Conservation (phyloP, 2,113 vertebrate genomes). For the Neopipo cinnamomea region DNA sequence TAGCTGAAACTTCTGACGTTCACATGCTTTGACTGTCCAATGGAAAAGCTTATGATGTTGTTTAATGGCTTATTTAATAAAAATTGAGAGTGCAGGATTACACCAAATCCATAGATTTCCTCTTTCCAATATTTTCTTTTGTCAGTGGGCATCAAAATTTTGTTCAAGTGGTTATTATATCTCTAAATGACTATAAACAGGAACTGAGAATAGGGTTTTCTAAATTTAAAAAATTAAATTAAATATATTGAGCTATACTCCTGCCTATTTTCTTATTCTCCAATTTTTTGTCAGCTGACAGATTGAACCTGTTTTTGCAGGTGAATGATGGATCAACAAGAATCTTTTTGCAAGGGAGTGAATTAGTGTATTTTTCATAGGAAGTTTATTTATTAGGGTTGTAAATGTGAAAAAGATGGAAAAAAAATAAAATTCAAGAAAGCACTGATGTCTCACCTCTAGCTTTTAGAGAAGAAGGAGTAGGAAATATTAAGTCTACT, state of each 20-base stretch:
- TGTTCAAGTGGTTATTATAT: neutral
- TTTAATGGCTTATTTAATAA: neutral
- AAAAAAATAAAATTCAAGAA: neutral
- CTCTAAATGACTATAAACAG: neutral
- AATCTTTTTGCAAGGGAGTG: neutral
- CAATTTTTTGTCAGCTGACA: neutral
- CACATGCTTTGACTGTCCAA: neutral
- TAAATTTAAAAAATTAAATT: neutral
- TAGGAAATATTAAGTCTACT: neutral
- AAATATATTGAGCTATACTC: neutral
- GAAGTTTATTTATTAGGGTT: neutral
- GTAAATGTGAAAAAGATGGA: neutral
- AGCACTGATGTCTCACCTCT: neutral
- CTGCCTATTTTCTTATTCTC: neutral
- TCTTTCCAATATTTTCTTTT: neutral
- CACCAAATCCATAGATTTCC: neutral
- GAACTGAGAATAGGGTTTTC: neutral
- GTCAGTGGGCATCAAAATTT: neutral
- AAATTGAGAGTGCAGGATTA: neutral
- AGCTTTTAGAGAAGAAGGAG: neutral
- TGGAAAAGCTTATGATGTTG: neutral
- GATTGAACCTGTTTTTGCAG: neutral
- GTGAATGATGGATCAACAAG: neutral
- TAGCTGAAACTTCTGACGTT: neutral
- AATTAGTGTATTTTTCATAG: neutral